Conservation (phyloP, 1,140 invertebrate species). For the Zaprionus lachaisei region DNA sequence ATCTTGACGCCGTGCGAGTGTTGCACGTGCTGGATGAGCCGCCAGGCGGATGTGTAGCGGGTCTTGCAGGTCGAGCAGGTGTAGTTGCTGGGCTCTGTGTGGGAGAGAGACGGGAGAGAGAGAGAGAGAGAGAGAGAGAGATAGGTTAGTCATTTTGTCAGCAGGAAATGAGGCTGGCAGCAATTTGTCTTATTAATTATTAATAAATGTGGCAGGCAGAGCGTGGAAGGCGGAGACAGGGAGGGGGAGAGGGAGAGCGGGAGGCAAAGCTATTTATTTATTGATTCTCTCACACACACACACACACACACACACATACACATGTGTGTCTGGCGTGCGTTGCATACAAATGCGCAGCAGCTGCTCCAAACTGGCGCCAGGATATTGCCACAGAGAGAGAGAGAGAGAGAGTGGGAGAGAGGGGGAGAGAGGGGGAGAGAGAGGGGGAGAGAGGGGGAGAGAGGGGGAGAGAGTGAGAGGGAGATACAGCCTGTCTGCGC, state of each 20-base stretch:
- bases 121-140: slow-evolving; percentile 81
- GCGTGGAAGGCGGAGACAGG: neutral
- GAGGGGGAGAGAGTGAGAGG: neutral
- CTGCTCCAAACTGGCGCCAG: slow-evolving; percentile 33
- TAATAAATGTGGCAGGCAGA: slow-evolving; percentile 51
- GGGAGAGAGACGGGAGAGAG: no score
- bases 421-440: no score
- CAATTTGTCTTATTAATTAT: slow-evolving; percentile 73
- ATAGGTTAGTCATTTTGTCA: slow-evolving; percentile 37
- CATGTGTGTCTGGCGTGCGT: slow-evolving; percentile 39
- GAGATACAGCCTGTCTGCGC: slow-evolving; percentile 6
- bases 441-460: no score
- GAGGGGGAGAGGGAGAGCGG: neutral
- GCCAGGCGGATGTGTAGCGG: slow-evolving; percentile 95
- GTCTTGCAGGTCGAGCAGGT: slow-evolving; percentile 97
- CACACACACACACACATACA: slow-evolving; percentile 12
- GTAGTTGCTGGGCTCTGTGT: slow-evolving; percentile 96
- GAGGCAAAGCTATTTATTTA: slow-evolving; percentile 69
- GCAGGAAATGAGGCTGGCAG: slow-evolving; percentile 47
- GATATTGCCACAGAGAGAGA: slow-evolving; percentile 45
- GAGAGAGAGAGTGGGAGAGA: neutral
- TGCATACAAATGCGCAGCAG: slow-evolving; percentile 68
- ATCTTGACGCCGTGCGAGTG: slow-evolving; percentile 96
- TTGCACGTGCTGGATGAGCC: slow-evolving; percentile 97
- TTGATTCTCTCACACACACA: slow-evolving; percentile 61